Evolutionary conservation across 92 coral and sea anemone genomes (phyloP).

Genomic region (Chrysogorgia sp.): DNA sequence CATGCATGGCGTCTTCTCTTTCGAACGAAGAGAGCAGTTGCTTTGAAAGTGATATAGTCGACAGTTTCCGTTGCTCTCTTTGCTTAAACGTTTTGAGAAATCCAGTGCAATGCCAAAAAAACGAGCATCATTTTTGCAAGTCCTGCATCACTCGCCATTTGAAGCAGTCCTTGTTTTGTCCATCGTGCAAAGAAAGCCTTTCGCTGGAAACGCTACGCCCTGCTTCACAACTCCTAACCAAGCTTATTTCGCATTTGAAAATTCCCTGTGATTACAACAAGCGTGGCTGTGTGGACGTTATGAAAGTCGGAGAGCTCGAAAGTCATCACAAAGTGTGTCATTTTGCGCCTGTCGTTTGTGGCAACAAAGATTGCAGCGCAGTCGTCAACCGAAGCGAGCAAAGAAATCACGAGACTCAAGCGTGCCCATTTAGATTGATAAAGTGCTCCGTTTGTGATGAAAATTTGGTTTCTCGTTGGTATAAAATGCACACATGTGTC

Average conservation of each 20-base stretch:
- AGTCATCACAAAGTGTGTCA: slow-evolving; percentile 38
- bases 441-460: background rate
- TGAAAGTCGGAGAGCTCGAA: slow-evolving; percentile 40
- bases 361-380: slow-evolving; percentile 45
- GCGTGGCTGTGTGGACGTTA: slow-evolving; percentile 46
- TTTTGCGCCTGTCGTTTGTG: slow-evolving; percentile 49
- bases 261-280: slow-evolving; percentile 50
- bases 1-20: background rate
- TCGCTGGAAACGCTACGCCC: slow-evolving; percentile 36
- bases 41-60: slow-evolving; percentile 33
- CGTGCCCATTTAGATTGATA: background rate
- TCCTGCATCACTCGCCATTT: slow-evolving; percentile 62
- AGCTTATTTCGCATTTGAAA: slow-evolving; percentile 51
- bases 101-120: slow-evolving; percentile 62
- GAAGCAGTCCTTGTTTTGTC: slow-evolving; percentile 39
- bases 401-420: background rate
- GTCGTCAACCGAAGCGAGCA: background rate
- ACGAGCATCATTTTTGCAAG: slow-evolving; percentile 61
- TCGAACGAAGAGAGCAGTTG: background rate
- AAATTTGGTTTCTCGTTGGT: background rate
- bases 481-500: background rate
- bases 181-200: slow-evolving; percentile 54
- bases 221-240: slow-evolving; percentile 54
- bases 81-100: slow-evolving; percentile 64
- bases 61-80: slow-evolving; percentile 61